Evolutionary conservation across 2,113 vertebrate genomes (phyloP), one percentile per base, ranked within the genome.

Genomic region (Stictonetta naevosa): DNA sequence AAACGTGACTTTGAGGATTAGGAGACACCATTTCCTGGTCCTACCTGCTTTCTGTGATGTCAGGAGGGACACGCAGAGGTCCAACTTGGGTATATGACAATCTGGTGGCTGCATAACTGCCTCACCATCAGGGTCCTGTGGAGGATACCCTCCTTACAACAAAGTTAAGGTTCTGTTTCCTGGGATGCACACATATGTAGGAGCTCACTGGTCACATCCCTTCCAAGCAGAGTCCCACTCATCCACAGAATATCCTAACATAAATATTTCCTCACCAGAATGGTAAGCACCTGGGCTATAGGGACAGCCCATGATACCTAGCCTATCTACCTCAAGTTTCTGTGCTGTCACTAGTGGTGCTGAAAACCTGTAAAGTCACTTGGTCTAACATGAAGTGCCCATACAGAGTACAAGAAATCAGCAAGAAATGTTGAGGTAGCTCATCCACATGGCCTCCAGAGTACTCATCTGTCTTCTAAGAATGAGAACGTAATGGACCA

Each of bases 251-350:
- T 10, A 69, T 73, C 59, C 67, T 80, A 69, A 72, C 5, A 5
- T 36, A 79, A 83, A 8, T 68, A 85, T 85, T 64, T 42, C 50
- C 62, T 93, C 72, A 88, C 33, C 28, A 69, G 66, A 88, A 73
- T n/a, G 42, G 26, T 64, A 90, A 93, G 72, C 34, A 38, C 31
- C 58, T 92, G 53, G 68, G 31, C 22, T 83, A 63, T 72, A 38
- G 38, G 67, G 33, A 42, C 26, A 85, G 79, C 31, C n/a, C 58
- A 28, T 60, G 33, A 21, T 62, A 26, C 50, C 72, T 73, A 69
- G 80, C 90, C 86, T 86, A 95, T 21, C 91, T 64, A 33, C 26
- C 28, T 86, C 34, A 66, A 29, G 46, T 56, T 75, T 56, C 66
- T 82, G 20, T 71, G 56, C 11, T 89, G 74, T 53, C 23, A 53